Evolutionary conservation across 2,888 invertebrate genomes (phyloP), one percentile per base, ranked within the genome.

Genomic region (Cancer borealis): DNA sequence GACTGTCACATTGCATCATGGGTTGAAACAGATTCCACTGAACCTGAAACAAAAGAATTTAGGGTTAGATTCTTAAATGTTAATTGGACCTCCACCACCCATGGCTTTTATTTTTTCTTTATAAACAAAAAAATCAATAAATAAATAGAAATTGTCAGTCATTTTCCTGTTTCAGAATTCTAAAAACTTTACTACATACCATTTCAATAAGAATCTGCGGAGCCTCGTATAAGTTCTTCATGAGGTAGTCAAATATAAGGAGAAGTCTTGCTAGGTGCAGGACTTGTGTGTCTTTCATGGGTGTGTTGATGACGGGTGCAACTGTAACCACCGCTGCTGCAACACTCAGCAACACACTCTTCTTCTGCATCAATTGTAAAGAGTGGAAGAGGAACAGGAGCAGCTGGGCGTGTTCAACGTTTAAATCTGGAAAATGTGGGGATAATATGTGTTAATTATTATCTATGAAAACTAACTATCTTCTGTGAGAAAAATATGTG

Each of bases 341-440:
- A 96, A 96, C 96, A 95, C 96, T 96, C 12, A 99, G 97, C 73
- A 99, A 97, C 0, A 99, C 98, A 1, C 98, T 98, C 96, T 99
- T 99, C 97, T 99, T 99, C 97, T 99, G 99, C 98, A 99, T 99
- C 95, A 99, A 97, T 96, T 99, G 99, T 95, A 99, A 97, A 0
- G 99, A 98, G 97, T 99, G 99, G 97, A 99, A 99, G 17, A 99
- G 97, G 96, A 99, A 99, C 12, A 99, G 97, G 95, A 99, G 97
- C 73, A 99, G 97, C 96, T 99, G 99, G 0, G 99, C 98, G 97
- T 99, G 99, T 96, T 99, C 99, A 92, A 99, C 98, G 96, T 99
- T 99, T 95, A 99, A 97, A 97, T 99, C 99, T 97, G 96, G 54
- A 96, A 96, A 47, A 97, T 97, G 95, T 26, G 39, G 39, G 2